Evolutionary conservation across 2,797 vertebrate genomes (phyloP).

Genomic region (Parauchenoglanis punctatus): DNA sequence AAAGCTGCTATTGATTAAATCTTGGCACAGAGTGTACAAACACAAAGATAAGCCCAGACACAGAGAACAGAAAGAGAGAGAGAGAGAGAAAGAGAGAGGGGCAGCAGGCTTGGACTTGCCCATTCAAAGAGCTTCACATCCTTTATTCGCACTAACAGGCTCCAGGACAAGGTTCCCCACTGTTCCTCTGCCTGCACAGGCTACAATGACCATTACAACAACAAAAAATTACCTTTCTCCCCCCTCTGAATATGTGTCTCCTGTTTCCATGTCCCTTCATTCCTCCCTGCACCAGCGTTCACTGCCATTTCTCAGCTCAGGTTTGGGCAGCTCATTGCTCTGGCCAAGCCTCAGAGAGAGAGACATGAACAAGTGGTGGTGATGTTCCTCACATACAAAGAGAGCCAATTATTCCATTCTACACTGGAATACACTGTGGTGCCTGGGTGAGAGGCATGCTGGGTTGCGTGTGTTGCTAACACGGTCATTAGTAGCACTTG

Average conservation of each 20-base stretch:
- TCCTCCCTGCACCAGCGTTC: constrained; percentile 26
- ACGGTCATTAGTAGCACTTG: constrained; percentile 29
- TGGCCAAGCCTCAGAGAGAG: constrained; percentile 7
- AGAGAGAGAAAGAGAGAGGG: constrained; percentile 15
- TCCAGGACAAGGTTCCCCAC: constrained; percentile 72
- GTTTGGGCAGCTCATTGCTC: constrained; percentile 16
- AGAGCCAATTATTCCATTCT: constrained; percentile 54
- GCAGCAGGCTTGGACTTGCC: constrained; percentile 24
- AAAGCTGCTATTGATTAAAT: constrained; percentile 83
- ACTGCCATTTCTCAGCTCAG: constrained; percentile 40
- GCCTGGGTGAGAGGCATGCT: constrained; percentile 1
- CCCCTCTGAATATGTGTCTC: constrained; percentile 17
- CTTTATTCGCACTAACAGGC: constrained; percentile 70
- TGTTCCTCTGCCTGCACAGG: constrained; percentile 48
- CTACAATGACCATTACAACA: constrained; percentile 66
- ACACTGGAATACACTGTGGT: neutral
- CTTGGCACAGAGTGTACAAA: constrained; percentile 82
- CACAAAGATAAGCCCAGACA: constrained; percentile 76
- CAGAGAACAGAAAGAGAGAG: constrained; percentile 40
- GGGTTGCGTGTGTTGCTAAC: neutral
- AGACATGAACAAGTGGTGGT: constrained; percentile 31
- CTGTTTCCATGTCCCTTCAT: constrained; percentile 22
- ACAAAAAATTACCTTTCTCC: constrained; percentile 50
- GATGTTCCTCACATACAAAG: constrained; percentile 40
- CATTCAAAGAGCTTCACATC: constrained; percentile 62